phyloP scores from a whole-genome alignment of 2,113 vertebrate species.

The Osmerus eperlanus region DNA sequence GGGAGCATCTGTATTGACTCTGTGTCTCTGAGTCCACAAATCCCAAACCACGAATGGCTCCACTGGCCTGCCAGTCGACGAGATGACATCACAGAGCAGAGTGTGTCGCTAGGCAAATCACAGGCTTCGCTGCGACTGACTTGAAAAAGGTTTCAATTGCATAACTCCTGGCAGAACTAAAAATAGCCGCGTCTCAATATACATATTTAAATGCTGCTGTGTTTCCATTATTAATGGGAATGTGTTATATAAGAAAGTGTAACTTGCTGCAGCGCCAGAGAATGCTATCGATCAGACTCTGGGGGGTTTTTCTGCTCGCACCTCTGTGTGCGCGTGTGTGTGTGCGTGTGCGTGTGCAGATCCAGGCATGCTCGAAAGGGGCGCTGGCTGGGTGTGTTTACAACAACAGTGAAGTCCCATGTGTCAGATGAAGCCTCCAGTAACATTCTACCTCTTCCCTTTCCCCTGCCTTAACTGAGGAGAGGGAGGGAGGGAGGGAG shows the following conservation, averaged over 20 bases:
- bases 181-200: constrained; percentile 57
- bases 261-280: constrained; percentile 26
- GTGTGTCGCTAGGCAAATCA: constrained; percentile 39
- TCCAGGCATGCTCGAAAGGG: constrained; percentile 35
- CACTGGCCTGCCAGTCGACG: constrained; percentile 44
- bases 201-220: constrained; percentile 59
- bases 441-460: constrained; percentile 41
- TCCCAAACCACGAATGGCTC: constrained; percentile 37
- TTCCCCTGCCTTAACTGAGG: constrained; percentile 32
- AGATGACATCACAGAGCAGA: constrained; percentile 25
- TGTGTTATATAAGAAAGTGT: constrained; percentile 46
- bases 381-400: constrained; percentile 43
- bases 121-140: constrained; percentile 9
- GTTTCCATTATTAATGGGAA: constrained; percentile 61
- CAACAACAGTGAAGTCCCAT: constrained; percentile 41
- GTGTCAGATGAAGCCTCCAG: constrained; percentile 50
- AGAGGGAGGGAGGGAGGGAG: constrained; percentile 31
- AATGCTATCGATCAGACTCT: constrained; percentile 24
- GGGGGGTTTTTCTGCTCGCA: constrained; percentile 2
- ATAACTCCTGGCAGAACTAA: constrained; percentile 57
- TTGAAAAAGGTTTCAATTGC: constrained; percentile 49
- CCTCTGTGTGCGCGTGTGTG: not conserved
- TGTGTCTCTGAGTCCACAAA: constrained; percentile 46
- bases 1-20: constrained; percentile 58
- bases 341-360: constrained; percentile 5